A percentile compares a stretch with the other conserved stretches of the same genome.
Evolutionary conservation across 92 coral and sea anemone genomes (phyloP).

Genomic region (Epizoanthus fatuus): DNA sequence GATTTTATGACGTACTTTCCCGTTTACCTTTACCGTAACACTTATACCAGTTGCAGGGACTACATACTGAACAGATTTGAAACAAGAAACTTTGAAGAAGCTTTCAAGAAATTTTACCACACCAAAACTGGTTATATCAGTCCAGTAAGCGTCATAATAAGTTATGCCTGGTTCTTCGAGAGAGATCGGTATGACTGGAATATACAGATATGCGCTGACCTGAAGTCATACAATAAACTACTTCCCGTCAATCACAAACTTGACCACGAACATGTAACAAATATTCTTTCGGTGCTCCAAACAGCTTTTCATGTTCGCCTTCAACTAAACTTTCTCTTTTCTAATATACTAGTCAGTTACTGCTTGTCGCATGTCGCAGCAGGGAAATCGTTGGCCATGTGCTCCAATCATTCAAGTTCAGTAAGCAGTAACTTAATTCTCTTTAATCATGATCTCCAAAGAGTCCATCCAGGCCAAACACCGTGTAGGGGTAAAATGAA

Average conservation of each 20-base stretch:
- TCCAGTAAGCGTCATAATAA: conserved; percentile 36
- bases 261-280: background rate
- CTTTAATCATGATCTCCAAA: conserved; percentile 48
- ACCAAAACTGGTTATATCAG: background rate
- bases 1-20: conserved; percentile 61
- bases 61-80: conserved; percentile 1
- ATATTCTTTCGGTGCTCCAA: background rate
- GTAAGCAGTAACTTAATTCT: conserved; percentile 5
- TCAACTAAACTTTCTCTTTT: too few species aligned
- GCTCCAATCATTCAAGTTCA: too few species aligned
- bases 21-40: conserved; percentile 62
- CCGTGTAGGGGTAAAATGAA: conserved; percentile 19
- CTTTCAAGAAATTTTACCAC: conserved; percentile 31
- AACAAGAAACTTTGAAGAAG: conserved; percentile 55
- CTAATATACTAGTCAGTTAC: conserved; percentile 36
- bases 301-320: too few species aligned
- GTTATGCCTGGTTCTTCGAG: conserved; percentile 46
- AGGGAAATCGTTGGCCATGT: background rate
- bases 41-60: conserved; percentile 20
- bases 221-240: conserved; percentile 27
- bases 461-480: background rate
- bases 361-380: background rate
- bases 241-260: conserved; percentile 18
- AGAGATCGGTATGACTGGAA: conserved; percentile 51
- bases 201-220: conserved; percentile 26